Base-by-base conservation (phyloP, 1,140 invertebrate species). In the Drosophila teissieri region DNA sequence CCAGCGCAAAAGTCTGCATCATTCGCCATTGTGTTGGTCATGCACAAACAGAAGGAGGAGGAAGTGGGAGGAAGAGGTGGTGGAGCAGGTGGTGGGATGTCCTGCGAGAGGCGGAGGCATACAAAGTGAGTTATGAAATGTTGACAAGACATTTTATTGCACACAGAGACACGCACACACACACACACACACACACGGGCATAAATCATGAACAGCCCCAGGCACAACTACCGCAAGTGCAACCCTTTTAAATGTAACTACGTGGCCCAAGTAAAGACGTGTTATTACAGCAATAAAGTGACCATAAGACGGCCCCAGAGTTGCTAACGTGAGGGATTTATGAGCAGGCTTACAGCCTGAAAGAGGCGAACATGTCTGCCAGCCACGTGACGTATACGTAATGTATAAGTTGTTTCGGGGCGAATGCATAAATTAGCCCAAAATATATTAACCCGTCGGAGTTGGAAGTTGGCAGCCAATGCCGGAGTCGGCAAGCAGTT, bases 91-190 rank as follows among this genome's bases (percentile, higher is more conserved):
- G 37, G 12, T 3, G 37, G 37, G 31, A 17, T 10, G 40, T 48
- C 49, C 65, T 64, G 36, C 36, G 10, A 56, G 5, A 31, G 34
- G 55, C 37, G 27, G 55, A 39, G 52, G 61, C 65, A 69, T 67
- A 78, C 80, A 82, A 84, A 89, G 84, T 88, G 84, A 88, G 84
- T 88, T 88, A 84, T 88, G 83, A 88, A 89, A 88, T 83, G 84
- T 89, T 89, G 84, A 88, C 83, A 88, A 89, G 84, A 88, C 84
- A 89, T 86, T 86, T 86, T 86, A 86, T 86, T 86, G 79, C 64
- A 86, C 17, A 70, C 54, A 24, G 60, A 79, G n/a, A 67, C 49
- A 54, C 44, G 65, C 39, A 54, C 46, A 65, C 56, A 60, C 48
- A 67, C 49, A 54, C 44, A 62, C 39, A 54, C 46, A 65, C 56